Evolutionary conservation across 2,113 vertebrate genomes (phyloP), one percentile per base, ranked within the genome.

Genomic region (Dolichallabes microphthalmus): DNA sequence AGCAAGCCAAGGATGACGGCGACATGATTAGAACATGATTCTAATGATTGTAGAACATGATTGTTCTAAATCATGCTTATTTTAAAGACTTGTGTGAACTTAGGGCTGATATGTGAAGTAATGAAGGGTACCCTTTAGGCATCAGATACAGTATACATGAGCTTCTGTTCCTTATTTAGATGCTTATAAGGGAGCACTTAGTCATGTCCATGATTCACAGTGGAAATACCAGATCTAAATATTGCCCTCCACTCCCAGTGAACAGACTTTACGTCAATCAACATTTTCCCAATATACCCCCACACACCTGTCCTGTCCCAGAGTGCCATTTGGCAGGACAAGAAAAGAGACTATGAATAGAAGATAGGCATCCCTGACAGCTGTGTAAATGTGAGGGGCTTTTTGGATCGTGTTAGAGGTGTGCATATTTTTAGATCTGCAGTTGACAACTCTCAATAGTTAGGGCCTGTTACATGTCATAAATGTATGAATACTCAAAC

Each of bases 401-500:
- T 84, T 86, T 63, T 74, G 61, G 84, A 60, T 75, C 68, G n/a
- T 52, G 58, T 50, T 68, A 75, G 84, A 45, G 66, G 25, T 61
- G 52, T 64, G 73, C 50, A 53, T 90, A 91, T 88, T 87, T 90
- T 90, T 27, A 85, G 83, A 86, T 50, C 61, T 87, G 90, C 86
- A 86, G 88, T 79, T 50, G 39, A 88, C 83, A 50, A 82, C 55
- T 27, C 64, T 13, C 50, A 71, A 58, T 57, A 80, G 57, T 73
- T 61, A 78, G 82, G 50, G 60, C 83, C 73, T 79, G 25, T 22
- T 35, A 58, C 66, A 52, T n/a, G 27, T 58, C 25, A 63, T 19
- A 39, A 39, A 17, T 39, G 60, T 14, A 35, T 12, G 61, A 20
- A 53, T 22, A 80, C 53, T 77, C 11, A 77, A 19, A 39, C 30